Percentiles rank a stretch among this genome's conserved stretches.
Conservation (phyloP, 2,888 invertebrate species). For the Aphidius colemani region DNA sequence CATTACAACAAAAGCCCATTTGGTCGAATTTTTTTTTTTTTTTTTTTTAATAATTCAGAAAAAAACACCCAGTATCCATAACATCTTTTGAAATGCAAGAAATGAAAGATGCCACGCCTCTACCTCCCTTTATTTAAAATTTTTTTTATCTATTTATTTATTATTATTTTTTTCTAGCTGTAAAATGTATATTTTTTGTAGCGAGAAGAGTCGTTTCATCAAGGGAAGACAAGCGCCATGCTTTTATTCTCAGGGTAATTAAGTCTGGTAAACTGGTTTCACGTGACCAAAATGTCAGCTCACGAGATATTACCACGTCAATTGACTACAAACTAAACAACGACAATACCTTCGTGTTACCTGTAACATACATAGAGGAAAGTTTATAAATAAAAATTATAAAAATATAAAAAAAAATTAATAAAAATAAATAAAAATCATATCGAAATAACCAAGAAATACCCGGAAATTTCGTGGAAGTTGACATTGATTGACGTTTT, state of each 20-base stretch:
- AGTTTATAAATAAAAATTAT: too few relatives aligned
- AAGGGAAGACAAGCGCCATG: constrained; percentile 25
- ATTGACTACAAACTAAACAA: constrained; percentile 18
- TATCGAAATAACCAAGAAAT: constrained; percentile 10
- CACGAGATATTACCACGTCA: constrained; percentile 23
- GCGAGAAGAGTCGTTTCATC: constrained; percentile 1
- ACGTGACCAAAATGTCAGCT: constrained; percentile 29
- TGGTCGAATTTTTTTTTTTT: too few relatives aligned
- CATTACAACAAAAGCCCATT: constrained; percentile 15
- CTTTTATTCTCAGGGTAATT: constrained; percentile 39
- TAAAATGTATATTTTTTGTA: neutral
- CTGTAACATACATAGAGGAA: too few relatives aligned
- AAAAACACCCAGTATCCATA: constrained; percentile 18
- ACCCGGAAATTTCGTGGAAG: constrained; percentile 30
- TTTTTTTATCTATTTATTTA: too few relatives aligned
- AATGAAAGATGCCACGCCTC: constrained; percentile 30
- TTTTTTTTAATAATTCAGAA: neutral
- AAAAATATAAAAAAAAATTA: too few relatives aligned
- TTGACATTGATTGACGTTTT: constrained; percentile 55
- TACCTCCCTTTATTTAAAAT: too few relatives aligned
- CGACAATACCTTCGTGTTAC: too few relatives aligned
- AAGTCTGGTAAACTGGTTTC: constrained; percentile 40
- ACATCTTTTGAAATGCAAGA: constrained; percentile 31
- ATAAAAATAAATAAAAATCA: too few relatives aligned
- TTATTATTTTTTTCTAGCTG: too few relatives aligned